These are phyloP conservation scores for Isichthys henryi DNA, from an alignment of 2,113 vertebrate species.

Conservation along the genomic window DNA sequence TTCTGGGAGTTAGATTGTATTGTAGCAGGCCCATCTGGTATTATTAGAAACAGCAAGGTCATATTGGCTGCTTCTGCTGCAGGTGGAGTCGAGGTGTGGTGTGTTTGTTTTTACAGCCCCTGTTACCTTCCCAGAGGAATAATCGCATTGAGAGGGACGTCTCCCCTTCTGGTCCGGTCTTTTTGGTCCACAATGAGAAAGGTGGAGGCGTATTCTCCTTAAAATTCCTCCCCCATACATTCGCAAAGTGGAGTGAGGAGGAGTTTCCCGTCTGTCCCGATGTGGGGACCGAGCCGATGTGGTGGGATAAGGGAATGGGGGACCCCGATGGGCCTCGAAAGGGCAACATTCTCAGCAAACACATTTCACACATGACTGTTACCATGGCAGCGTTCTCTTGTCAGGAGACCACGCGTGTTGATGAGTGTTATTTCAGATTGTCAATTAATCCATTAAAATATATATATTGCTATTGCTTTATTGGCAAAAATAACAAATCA, in stretches of 20 bases:
- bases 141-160: background rate
- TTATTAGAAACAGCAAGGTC: constrained; percentile 8
- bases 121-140: background rate
- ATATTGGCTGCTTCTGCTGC: background rate
- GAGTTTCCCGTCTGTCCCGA: background rate
- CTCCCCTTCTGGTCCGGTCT: background rate
- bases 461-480: background rate
- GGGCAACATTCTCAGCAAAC: background rate
- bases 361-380: background rate
- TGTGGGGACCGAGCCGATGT: background rate
- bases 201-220: background rate
- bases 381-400: background rate
- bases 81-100: background rate
- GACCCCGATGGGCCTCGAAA: background rate
- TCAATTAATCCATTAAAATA: background rate
- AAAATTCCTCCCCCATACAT: background rate
- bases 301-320: background rate
- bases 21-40: background rate
- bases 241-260: background rate
- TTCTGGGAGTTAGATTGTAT: constrained; percentile 16
- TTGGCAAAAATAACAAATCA: background rate
- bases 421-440: background rate
- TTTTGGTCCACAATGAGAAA: background rate
- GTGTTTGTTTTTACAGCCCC: background rate
- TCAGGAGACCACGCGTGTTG: background rate